A percentile compares a stretch with the other conserved stretches of the same genome.
Conservation (phyloP, 2,888 invertebrate species). For the Sesamia inferens region DNA sequence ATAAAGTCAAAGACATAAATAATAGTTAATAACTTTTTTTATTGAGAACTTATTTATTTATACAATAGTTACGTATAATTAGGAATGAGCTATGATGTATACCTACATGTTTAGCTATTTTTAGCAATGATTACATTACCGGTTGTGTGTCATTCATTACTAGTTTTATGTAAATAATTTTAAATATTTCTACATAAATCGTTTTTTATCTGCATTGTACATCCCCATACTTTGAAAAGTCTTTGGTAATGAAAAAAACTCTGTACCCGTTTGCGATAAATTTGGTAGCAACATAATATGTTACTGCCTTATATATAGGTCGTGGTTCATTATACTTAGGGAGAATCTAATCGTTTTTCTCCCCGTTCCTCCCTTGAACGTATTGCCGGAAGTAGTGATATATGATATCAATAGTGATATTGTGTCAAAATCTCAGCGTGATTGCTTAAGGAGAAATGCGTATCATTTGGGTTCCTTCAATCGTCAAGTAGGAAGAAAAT, state of each 20-base stretch:
- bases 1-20: constrained; percentile 6
- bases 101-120: neutral
- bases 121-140: neutral
- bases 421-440: neutral
- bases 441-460: neutral
- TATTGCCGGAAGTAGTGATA: neutral
- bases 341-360: neutral
- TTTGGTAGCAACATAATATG: neutral
- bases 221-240: neutral
- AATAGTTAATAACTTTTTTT: constrained; percentile 7
- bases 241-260: too few species aligned
- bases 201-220: neutral
- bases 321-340: neutral
- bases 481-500: neutral
- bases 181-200: neutral
- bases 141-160: neutral
- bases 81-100: neutral
- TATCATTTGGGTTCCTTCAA: neutral
- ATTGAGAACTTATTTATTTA: constrained; percentile 3
- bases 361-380: too few species aligned
- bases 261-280: too few species aligned
- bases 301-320: neutral
- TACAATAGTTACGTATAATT: neutral
- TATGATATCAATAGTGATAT: neutral
- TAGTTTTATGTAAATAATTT: neutral